A percentile compares a stretch with the other conserved stretches of the same genome.
Evolutionary conservation across 2,888 invertebrate genomes (phyloP).

Genomic region (Bruchidius siliquastri): DNA sequence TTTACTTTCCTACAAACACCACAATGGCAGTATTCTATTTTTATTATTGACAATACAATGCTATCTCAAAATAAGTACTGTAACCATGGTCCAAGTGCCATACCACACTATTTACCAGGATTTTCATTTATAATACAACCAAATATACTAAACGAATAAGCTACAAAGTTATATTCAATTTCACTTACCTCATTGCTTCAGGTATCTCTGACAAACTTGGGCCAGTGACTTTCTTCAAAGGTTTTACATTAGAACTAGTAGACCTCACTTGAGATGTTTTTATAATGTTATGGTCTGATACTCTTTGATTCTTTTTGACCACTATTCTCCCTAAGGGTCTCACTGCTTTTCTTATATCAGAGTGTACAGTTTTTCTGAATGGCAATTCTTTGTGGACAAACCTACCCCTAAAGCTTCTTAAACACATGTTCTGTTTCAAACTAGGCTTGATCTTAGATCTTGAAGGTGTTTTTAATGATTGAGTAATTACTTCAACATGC

Average conservation of each 20-base stretch:
- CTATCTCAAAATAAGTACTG: too few relatives aligned
- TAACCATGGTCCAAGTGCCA: too few relatives aligned
- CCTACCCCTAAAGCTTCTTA: slow-evolving; percentile 46
- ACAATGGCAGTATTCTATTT: too few relatives aligned
- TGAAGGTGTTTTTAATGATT: slow-evolving; percentile 35
- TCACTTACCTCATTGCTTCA: background rate
- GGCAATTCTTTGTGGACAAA: slow-evolving; percentile 44
- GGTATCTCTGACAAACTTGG: background rate
- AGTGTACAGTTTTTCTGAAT: slow-evolving; percentile 21
- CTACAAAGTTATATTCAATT: background rate
- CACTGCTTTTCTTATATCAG: background rate
- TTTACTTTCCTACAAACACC: too few relatives aligned
- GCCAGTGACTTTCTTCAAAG: background rate
- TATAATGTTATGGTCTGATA: slow-evolving; percentile 1
- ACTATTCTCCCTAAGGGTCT: slow-evolving; percentile 10
- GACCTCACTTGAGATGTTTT: slow-evolving; percentile 3
- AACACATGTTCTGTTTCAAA: slow-evolving; percentile 43
- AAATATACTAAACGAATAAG: too few relatives aligned
- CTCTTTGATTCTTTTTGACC: slow-evolving; percentile 11
- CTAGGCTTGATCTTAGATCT: slow-evolving; percentile 38
- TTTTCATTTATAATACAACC: too few relatives aligned
- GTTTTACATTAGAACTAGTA: background rate
- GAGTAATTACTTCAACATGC: slow-evolving; percentile 41
- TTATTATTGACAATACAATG: too few relatives aligned
- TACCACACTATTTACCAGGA: too few relatives aligned